Percentiles rank a stretch among this genome's conserved stretches.
Conservation (phyloP, 2,888 invertebrate species). For the Xestia xanthographa region DNA sequence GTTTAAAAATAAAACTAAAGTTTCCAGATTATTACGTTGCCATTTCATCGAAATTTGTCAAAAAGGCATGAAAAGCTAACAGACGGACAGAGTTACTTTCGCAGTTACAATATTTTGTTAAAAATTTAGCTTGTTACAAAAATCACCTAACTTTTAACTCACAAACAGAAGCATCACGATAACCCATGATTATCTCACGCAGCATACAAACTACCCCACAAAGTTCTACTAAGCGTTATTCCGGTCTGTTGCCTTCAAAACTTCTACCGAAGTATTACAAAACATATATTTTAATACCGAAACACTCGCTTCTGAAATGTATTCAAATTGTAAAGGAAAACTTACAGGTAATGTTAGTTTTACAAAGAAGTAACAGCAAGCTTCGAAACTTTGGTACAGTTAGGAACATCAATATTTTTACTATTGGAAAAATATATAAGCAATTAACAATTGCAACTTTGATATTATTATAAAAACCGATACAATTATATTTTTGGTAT, state of each 20-base stretch:
- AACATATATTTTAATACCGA: slow-evolving; percentile 39
- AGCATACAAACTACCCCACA: slow-evolving; percentile 5
- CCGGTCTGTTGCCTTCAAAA: slow-evolving; percentile 30
- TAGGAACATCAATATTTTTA: neutral
- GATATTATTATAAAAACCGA: neutral
- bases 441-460: neutral
- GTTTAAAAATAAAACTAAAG: too few relatives aligned
- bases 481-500: too few relatives aligned
- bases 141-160: neutral
- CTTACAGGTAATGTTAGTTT: slow-evolving; percentile 24
- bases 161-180: neutral
- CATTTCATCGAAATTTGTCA: neutral
- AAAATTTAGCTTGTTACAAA: too few relatives aligned
- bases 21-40: too few relatives aligned
- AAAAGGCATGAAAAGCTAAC: neutral
- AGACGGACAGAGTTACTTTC: neutral
- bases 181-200: neutral
- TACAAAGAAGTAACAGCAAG: slow-evolving; percentile 29
- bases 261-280: slow-evolving; percentile 23
- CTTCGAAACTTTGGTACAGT: neutral
- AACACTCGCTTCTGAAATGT: slow-evolving; percentile 29
- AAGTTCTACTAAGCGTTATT: slow-evolving; percentile 37
- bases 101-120: neutral
- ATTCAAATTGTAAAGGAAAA: slow-evolving; percentile 38
- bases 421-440: too few relatives aligned